Evolutionary conservation across 92 coral and sea anemone genomes (phyloP).

Genomic region (Porites rus): DNA sequence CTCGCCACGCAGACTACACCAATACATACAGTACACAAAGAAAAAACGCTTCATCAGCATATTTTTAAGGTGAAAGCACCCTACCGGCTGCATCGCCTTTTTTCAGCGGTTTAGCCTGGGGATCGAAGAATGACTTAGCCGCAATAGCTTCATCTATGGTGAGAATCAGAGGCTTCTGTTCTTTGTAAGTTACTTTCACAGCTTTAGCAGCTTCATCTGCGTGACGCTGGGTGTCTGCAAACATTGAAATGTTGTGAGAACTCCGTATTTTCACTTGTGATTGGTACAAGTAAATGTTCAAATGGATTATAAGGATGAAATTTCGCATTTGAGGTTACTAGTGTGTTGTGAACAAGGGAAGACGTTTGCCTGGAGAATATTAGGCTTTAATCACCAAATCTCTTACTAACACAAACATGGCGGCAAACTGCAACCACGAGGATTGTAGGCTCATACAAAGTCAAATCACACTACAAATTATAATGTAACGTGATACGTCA

Average conservation of each 20-base stretch:
- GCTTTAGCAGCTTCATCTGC: conserved; percentile 88
- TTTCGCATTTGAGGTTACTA: no score
- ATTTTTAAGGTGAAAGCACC: neutral
- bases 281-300: neutral
- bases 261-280: neutral
- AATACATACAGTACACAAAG: neutral
- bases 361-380: no score
- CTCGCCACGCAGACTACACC: no score
- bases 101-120: conserved; percentile 44
- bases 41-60: neutral
- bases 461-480: no score
- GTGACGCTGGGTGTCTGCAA: conserved; percentile 79
- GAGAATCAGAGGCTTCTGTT: conserved; percentile 73
- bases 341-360: no score
- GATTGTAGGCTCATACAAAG: no score
- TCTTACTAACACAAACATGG: no score
- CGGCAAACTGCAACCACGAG: no score
- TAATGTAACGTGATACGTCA: no score
- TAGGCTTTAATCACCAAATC: no score
- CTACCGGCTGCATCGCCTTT: conserved; percentile 87
- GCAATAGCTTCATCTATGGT: conserved; percentile 85
- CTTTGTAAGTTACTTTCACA: conserved; percentile 86
- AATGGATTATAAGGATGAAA: neutral
- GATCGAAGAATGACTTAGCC: conserved; percentile 83
- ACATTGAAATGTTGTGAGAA: neutral